Evolutionary conservation across 2,888 invertebrate genomes (phyloP).

Genomic region (Chaitophorus viminalis): DNA sequence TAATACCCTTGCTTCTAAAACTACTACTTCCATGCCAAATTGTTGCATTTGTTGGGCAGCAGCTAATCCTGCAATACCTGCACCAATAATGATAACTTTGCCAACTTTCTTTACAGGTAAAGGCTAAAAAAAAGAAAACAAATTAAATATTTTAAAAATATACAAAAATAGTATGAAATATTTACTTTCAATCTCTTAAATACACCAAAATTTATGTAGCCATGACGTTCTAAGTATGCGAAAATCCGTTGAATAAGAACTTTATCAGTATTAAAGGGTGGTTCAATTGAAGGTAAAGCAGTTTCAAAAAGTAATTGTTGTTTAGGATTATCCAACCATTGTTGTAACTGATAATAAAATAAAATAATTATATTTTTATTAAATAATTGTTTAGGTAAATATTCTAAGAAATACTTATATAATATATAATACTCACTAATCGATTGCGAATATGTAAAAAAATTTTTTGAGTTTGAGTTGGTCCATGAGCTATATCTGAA

Average conservation of each 20-base stretch:
- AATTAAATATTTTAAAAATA: not conserved
- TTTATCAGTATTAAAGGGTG: conserved; percentile 93
- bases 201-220: conserved; percentile 97
- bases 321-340: conserved; percentile 96
- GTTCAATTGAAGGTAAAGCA: conserved; percentile 80
- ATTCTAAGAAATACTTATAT: conserved; percentile 11
- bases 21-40: conserved; percentile 95
- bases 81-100: conserved; percentile 75
- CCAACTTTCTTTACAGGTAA: conserved; percentile 70
- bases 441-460: conserved; percentile 93
- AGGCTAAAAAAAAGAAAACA: conserved; percentile 63
- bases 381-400: conserved; percentile 18
- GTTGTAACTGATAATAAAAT: conserved; percentile 73
- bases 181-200: conserved; percentile 84
- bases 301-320: conserved; percentile 86
- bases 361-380: conserved; percentile 2
- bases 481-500: conserved; percentile 87
- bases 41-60: conserved; percentile 94
- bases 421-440: conserved; percentile 70
- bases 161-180: conserved; percentile 66
- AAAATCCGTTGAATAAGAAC: conserved; percentile 85
- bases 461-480: conserved; percentile 84
- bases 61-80: conserved; percentile 92
- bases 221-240: conserved; percentile 92
- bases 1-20: conserved; percentile 78